Evolutionary conservation across 2,797 vertebrate species (phyloP).

Genomic region (Pangasius mekongensis): DNA sequence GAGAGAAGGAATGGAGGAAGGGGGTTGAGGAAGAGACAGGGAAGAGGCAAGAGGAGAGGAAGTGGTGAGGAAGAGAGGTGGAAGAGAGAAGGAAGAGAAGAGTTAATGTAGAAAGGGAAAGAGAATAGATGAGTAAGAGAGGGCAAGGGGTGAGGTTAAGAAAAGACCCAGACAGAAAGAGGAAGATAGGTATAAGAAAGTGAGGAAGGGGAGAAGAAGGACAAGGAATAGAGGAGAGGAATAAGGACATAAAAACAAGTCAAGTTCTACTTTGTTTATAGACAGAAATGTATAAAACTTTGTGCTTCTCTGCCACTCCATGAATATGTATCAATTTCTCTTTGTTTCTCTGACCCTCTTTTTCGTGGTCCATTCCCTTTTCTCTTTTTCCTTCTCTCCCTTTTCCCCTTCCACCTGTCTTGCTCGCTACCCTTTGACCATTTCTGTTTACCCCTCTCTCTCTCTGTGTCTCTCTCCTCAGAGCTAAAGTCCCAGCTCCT

Average conservation of each 20-base stretch:
- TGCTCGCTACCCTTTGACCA: not conserved
- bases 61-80: not conserved
- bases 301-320: not conserved
- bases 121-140: not conserved
- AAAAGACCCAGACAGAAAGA: not conserved
- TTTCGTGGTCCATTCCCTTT: not conserved
- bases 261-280: not conserved
- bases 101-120: not conserved
- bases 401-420: not conserved
- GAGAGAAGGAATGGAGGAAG: not conserved
- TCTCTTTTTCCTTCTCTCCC: not conserved
- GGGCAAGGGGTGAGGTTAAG: not conserved
- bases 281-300: not conserved
- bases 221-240: not conserved
- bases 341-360: not conserved
- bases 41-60: no score
- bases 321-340: not conserved
- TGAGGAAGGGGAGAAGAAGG: not conserved
- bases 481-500: slow-evolving; percentile 70
- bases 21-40: not conserved
- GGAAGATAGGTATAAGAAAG: not conserved
- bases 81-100: not conserved
- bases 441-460: slow-evolving; percentile 48
- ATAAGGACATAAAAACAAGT: not conserved
- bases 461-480: slow-evolving; percentile 69